Evolutionary conservation across 1,140 invertebrate species (phyloP), one percentile per base, ranked within the genome.

Genomic region (Chrysopa pallens): DNA sequence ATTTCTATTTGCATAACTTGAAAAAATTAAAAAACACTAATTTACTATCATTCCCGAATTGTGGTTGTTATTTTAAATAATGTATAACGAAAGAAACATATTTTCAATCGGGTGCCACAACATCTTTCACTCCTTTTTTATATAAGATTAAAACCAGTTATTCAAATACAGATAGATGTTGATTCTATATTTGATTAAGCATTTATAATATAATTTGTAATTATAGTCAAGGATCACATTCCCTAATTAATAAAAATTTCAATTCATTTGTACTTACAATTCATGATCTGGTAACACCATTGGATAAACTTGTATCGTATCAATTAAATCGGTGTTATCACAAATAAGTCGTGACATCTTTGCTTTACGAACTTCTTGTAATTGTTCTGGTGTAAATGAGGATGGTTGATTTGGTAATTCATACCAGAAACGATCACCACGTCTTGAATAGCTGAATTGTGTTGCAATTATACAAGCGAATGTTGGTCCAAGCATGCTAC

Each of bases 391-490:
- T 1, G 84, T 86, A 59, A 94, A 94, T 1, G 86, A 85, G 15
- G 89, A 92, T 1, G 88, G 89, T 54, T 91, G 85, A 55, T 90
- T 81, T 6, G 82, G 81, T 42, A 93, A 71, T 59, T 96, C 93
- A 54, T 91, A 97, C 87, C 91, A 98, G 61, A 94, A 97, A 54
- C 92, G 73, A 61, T 98, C 94, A 38, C 93, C 94, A 46, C 81
- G 68, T 53, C 91, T 72, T 1, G 85, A 73, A 52, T 88, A 85
- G 50, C 83, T 85, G 63, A 97, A 95, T 63, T 98, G 95, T 35
- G 93, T 92, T 23, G 87, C 90, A 50, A 98, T 91, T 38, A 98
- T 74, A 55, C 93, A 98, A 40, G 90, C 82, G 62, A 98, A 95
- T 40, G 90, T 94, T 5, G 91, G 89, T 33, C 92, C 92, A 23